Evolutionary conservation across 2,113 vertebrate genomes (phyloP).

Genomic region (Merops nubicus): DNA sequence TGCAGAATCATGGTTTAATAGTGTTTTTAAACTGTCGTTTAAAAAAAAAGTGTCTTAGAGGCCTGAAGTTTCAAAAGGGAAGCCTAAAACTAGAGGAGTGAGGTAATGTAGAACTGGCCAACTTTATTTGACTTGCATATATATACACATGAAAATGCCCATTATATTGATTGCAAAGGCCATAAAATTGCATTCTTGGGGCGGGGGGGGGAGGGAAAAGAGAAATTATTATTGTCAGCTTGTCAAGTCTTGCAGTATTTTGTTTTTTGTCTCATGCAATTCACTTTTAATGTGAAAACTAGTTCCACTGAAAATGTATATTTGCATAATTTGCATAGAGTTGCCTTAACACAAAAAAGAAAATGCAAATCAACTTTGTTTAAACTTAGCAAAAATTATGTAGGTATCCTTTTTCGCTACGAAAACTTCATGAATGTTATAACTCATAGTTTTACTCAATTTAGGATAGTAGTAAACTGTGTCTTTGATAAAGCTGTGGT

Average conservation of each 20-base stretch:
- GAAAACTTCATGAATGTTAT: neutral
- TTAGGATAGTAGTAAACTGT: conserved; percentile 66
- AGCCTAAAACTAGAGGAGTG: neutral
- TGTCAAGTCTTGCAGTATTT: conserved; percentile 11
- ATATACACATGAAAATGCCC: conserved; percentile 44
- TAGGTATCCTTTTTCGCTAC: conserved; percentile 1
- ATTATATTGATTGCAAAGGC: conserved; percentile 12
- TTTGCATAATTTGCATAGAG: conserved; percentile 77
- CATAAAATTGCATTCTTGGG: conserved; percentile 29
- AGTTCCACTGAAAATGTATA: conserved; percentile 27
- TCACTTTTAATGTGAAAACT: conserved; percentile 67
- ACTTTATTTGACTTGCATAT: conserved; percentile 64
- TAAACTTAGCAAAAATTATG: conserved; percentile 52
- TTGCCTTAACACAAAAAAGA: conserved; percentile 45
- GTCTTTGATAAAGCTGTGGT: conserved; percentile 76
- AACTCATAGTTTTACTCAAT: conserved; percentile 54
- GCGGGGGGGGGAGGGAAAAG: no score
- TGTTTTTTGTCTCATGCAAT: conserved; percentile 4
- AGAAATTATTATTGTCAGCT: conserved; percentile 2
- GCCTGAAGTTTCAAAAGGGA: conserved; percentile 16
- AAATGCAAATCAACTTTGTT: conserved; percentile 70
- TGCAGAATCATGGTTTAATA: neutral
- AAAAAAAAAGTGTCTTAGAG: neutral
- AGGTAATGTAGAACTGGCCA: neutral
- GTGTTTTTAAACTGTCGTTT: neutral